Evolutionary conservation across 2,113 vertebrate species (phyloP).

Genomic region (Protobothrops mucrosquamatus): DNA sequence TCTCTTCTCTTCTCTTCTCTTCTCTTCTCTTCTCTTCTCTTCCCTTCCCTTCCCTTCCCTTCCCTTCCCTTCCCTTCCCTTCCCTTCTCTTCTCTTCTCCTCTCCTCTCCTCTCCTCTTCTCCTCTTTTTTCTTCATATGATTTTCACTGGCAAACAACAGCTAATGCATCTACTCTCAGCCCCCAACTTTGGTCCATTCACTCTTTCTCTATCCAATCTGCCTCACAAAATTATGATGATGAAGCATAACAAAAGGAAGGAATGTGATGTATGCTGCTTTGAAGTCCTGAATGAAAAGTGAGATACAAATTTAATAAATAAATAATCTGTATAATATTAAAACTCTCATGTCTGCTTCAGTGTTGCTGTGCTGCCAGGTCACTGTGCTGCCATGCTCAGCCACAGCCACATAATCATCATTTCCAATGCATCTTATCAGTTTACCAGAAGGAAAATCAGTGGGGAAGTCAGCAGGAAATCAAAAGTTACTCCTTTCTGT

Average conservation of each 20-base stretch:
- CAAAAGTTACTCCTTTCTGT: background rate
- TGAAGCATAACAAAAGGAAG: background rate
- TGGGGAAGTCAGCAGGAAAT: no score
- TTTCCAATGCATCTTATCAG: background rate
- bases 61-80: no score
- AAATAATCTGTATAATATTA: background rate
- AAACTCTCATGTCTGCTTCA: background rate
- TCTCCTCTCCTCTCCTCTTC: background rate
- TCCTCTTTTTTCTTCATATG: background rate
- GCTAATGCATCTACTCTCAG: background rate
- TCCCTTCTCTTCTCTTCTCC: no score
- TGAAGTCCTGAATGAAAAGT: background rate
- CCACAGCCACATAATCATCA: background rate
- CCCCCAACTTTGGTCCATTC: background rate
- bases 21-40: background rate
- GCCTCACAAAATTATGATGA: background rate
- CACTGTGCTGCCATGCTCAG: no score
- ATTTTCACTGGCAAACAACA: background rate
- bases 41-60: background rate
- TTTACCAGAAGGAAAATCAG: background rate
- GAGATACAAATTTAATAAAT: background rate
- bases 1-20: background rate
- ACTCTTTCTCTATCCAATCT: background rate
- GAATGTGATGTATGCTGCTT: background rate
- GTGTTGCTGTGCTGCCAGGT: background rate